Evolutionary conservation across 37 sponge, comb jelly and placozoan species (phyloP).

Genomic region (Beroe forskalii): DNA sequence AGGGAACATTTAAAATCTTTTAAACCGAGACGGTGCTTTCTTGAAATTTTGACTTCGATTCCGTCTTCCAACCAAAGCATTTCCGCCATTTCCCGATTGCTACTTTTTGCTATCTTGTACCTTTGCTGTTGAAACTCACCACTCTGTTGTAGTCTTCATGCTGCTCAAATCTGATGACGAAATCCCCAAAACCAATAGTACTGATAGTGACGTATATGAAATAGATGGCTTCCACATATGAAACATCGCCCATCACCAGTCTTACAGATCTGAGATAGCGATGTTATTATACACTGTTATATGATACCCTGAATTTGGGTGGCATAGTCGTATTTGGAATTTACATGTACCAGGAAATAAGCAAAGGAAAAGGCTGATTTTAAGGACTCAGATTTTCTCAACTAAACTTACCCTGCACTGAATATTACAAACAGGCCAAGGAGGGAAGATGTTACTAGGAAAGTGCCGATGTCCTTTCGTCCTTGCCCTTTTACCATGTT

Average conservation of each 20-base stretch:
- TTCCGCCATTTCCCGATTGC: too few relatives aligned
- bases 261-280: conserved; percentile 26
- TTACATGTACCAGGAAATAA: too few relatives aligned
- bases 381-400: background rate
- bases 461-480: conserved; percentile 10
- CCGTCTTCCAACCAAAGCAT: too few relatives aligned
- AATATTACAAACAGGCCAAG: conserved; percentile 11
- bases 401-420: conserved; percentile 46
- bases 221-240: conserved; percentile 18
- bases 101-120: too few relatives aligned
- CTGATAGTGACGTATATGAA: conserved; percentile 50
- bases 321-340: too few relatives aligned
- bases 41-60: background rate
- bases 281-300: background rate
- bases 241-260: conserved; percentile 7
- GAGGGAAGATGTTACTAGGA: background rate
- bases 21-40: background rate
- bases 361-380: too few relatives aligned
- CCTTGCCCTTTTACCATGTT: conserved; percentile 1
- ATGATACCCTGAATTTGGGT: too few relatives aligned
- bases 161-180: conserved; percentile 60
- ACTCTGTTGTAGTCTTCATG: conserved; percentile 14
- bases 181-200: conserved; percentile 51
- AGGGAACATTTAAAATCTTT: background rate
- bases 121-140: too few relatives aligned